Conservation (phyloP, 2,113 vertebrate genomes). For the Neomonachus schauinslandi region DNA sequence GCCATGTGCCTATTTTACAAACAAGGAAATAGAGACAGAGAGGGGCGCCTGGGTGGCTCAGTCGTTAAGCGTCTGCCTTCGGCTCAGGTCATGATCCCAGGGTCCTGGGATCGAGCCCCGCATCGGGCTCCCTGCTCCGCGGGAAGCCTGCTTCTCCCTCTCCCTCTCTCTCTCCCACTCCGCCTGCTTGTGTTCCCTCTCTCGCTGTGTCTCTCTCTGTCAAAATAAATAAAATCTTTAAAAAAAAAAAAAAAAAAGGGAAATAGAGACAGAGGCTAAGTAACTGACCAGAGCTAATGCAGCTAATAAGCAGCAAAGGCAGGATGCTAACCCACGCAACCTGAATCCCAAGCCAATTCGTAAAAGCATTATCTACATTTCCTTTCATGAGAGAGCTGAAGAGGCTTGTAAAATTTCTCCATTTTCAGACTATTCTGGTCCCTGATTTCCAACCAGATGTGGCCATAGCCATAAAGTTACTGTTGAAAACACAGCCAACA, state of each 20-base stretch:
- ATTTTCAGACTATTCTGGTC: background rate
- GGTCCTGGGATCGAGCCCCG: too few relatives aligned
- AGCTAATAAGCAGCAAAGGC: background rate
- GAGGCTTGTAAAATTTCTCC: background rate
- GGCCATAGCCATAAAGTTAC: background rate
- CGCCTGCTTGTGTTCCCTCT: too few relatives aligned
- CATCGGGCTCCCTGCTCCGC: too few relatives aligned
- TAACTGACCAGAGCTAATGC: background rate
- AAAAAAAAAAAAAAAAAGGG: too few relatives aligned
- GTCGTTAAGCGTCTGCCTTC: too few relatives aligned
- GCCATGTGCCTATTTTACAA: constrained; percentile 20
- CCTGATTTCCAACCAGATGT: background rate
- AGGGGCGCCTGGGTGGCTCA: too few relatives aligned
- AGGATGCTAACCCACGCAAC: background rate
- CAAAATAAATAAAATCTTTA: too few relatives aligned
- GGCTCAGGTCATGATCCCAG: too few relatives aligned
- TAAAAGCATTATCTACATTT: background rate
- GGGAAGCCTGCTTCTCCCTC: too few relatives aligned
- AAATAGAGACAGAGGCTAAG: background rate
- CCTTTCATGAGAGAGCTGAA: constrained; percentile 25
- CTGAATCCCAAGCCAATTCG: constrained; percentile 16
- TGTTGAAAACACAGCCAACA: background rate
- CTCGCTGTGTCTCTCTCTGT: too few relatives aligned
- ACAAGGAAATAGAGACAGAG: background rate
- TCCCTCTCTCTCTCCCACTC: too few relatives aligned